Conservation (phyloP, 2,113 vertebrate species). For the Callocephalon fimbriatum region DNA sequence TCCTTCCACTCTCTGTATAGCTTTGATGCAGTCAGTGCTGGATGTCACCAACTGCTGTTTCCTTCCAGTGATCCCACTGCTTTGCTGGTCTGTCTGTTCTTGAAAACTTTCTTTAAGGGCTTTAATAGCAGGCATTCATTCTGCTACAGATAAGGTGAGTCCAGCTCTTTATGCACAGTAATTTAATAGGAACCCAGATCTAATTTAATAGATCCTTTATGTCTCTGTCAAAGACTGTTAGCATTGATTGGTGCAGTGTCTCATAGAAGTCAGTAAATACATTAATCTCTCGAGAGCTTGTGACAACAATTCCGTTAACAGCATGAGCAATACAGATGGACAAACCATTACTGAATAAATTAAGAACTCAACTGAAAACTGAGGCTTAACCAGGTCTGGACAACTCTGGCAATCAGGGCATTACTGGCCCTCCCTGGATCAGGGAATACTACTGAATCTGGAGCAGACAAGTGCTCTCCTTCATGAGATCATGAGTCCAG, state of each 20-base stretch:
- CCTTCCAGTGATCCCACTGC: slow-evolving; percentile 46
- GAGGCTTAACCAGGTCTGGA: neutral
- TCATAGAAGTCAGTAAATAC: slow-evolving; percentile 71
- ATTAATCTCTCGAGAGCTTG: slow-evolving; percentile 67
- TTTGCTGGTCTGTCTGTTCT: slow-evolving; percentile 25
- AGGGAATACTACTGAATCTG: neutral
- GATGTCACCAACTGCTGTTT: neutral
- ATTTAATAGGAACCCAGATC: slow-evolving; percentile 75
- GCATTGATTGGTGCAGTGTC: slow-evolving; percentile 68
- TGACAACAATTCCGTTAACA: slow-evolving; percentile 44
- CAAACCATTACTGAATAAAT: neutral
- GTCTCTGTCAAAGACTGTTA: slow-evolving; percentile 75
- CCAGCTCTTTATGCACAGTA: slow-evolving; percentile 61
- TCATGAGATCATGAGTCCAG: neutral
- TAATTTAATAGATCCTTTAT: slow-evolving; percentile 79
- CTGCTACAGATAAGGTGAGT: slow-evolving; percentile 78
- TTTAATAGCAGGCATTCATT: slow-evolving; percentile 79
- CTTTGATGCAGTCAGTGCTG: neutral
- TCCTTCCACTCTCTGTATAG: neutral
- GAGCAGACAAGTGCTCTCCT: neutral
- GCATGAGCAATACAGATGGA: slow-evolving; percentile 3
- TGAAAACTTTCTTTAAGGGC: slow-evolving; percentile 61
- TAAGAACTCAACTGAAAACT: neutral
- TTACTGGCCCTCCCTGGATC: neutral
- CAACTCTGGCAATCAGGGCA: neutral